A percentile compares a stretch with the other conserved stretches of the same genome.
Conservation (phyloP, 2,888 invertebrate genomes). For the Brachynemurus nebulosus region DNA sequence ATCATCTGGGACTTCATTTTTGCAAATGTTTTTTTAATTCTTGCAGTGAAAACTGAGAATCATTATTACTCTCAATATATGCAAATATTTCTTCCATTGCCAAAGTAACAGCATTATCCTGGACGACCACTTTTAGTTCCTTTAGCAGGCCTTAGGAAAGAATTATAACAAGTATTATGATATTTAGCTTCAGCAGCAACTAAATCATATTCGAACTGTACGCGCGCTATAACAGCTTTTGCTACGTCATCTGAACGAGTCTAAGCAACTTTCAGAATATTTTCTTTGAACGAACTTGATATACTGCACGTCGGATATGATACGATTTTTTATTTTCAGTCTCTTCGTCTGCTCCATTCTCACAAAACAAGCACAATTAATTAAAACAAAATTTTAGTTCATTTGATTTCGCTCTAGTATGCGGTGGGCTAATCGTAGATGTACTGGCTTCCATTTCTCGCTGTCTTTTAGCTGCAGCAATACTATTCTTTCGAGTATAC, state of each 20-base stretch:
- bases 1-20: constrained; percentile 14
- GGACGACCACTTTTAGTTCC: constrained; percentile 25
- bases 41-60: constrained; percentile 10
- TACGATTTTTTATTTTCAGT: constrained; percentile 23
- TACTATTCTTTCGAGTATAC: constrained; percentile 21
- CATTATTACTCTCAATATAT: constrained; percentile 22
- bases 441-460: constrained; percentile 23
- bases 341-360: constrained; percentile 24
- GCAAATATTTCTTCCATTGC: constrained; percentile 26
- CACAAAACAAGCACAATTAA: constrained; percentile 25
- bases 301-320: constrained; percentile 19
- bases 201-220: constrained; percentile 23
- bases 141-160: constrained; percentile 23
- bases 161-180: constrained; percentile 22
- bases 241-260: constrained; percentile 16
- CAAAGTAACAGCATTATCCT: constrained; percentile 21
- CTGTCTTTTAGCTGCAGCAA: constrained; percentile 22
- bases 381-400: constrained; percentile 24
- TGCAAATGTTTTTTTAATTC: constrained; percentile 13
- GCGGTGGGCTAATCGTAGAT: constrained; percentile 21
- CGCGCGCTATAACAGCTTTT: constrained; percentile 22
- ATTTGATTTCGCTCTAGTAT: constrained; percentile 21
- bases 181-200: constrained; percentile 25
- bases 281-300: constrained; percentile 19
- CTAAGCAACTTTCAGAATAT: constrained; percentile 18